Evolutionary conservation across 2,113 vertebrate genomes (phyloP).

Genomic region (Eurypyga helias): DNA sequence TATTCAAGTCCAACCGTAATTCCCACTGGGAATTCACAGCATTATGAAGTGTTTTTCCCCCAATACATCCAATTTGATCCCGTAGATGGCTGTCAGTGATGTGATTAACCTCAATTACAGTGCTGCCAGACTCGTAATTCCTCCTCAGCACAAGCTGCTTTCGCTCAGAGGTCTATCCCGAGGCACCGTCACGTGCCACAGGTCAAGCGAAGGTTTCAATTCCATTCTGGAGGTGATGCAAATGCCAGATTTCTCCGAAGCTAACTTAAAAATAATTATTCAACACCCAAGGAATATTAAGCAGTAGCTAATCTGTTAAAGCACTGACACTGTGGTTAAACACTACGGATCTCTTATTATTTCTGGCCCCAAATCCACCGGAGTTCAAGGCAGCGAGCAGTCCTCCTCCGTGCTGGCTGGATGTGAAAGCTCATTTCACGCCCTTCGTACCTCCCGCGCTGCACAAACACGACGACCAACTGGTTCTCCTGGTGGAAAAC

Average conservation of each 20-base stretch:
- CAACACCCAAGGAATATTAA: too few relatives aligned
- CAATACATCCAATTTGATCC: not conserved
- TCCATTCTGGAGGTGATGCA: not conserved
- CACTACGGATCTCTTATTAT: not conserved
- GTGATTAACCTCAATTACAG: not conserved
- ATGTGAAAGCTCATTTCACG: not conserved
- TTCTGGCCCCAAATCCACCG: not conserved
- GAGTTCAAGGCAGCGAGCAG: not conserved
- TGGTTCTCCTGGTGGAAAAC: too few relatives aligned
- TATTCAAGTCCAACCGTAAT: not conserved
- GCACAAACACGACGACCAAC: rapidly evolving
- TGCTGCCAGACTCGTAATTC: not conserved
- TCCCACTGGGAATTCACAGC: rapidly evolving
- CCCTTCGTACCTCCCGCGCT: not conserved
- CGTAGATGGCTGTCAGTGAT: not conserved
- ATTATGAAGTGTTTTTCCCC: not conserved
- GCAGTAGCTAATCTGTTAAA: not conserved
- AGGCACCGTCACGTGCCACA: not conserved
- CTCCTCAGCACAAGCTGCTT: not conserved
- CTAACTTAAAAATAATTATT: not conserved
- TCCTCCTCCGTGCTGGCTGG: rapidly evolving
- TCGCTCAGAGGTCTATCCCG: not conserved
- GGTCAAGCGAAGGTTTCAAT: not conserved
- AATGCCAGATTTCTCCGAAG: not conserved
- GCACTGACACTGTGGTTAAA: not conserved